Percentiles rank a stretch among this genome's conserved stretches.
Conservation (phyloP, 2,113 vertebrate species). For the Pan troglodytes region NHGRI_mPanTro3-v2.1_pri NC_072411.2:116188501-116189000, state of each 20-base stretch:
- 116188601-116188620: neutral
- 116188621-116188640: neutral
- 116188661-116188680: neutral
- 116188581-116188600: too few relatives aligned
- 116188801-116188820: neutral
- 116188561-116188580: neutral
- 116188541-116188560: neutral
- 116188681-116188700: neutral
- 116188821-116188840: neutral
- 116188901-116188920: neutral
- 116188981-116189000: neutral
- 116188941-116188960: slow-evolving; percentile 19
- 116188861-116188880: neutral
- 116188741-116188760: neutral
- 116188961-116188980: neutral
- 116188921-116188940: neutral
- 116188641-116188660: neutral
- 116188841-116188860: neutral
- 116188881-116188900: neutral
- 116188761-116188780: neutral
- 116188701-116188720: neutral
- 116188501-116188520: neutral
- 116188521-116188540: neutral
- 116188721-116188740: neutral
- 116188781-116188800: neutral